A percentile compares a stretch with the other conserved stretches of the same genome.
These are phyloP conservation scores for Malurus leucopterus DNA, from an alignment of 2,797 vertebrate species.

Conservation along the genomic window DNA sequence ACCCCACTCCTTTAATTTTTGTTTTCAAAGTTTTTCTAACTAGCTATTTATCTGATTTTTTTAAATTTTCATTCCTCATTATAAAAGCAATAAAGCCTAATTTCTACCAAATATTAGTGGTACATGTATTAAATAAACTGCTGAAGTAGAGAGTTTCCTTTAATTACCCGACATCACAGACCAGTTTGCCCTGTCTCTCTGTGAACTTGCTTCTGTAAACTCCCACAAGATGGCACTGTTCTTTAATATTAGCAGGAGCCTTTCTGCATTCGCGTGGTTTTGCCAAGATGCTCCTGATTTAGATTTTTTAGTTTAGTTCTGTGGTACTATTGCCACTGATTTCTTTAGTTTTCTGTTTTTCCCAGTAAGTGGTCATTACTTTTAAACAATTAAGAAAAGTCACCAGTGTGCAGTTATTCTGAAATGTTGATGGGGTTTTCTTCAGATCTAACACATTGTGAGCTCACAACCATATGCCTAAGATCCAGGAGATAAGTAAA, in stretches of 20 bases:
- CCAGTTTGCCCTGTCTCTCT: background rate
- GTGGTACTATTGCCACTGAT: background rate
- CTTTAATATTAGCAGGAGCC: background rate
- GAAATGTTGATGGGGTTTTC: background rate
- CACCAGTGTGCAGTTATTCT: background rate
- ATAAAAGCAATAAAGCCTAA: constrained; percentile 71
- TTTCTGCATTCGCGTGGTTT: background rate
- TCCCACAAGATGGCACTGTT: constrained; percentile 69
- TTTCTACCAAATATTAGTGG: constrained; percentile 46
- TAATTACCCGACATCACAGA: background rate
- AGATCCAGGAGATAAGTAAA: background rate
- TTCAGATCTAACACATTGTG: background rate
- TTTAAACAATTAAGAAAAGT: background rate
- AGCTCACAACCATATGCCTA: background rate
- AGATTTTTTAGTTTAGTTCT: background rate
- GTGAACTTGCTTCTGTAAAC: background rate
- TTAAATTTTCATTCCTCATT: constrained; percentile 51
- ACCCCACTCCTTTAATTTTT: constrained; percentile 20
- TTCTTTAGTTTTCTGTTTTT: background rate
- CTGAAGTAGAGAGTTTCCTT: background rate
- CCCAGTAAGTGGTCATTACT: background rate
- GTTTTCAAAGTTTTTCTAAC: constrained; percentile 22
- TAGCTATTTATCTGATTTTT: constrained; percentile 6
- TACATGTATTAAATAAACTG: constrained; percentile 33
- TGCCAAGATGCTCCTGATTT: background rate